Conservation (phyloP, 2,113 vertebrate genomes). For the Crotalus horridus region DNA sequence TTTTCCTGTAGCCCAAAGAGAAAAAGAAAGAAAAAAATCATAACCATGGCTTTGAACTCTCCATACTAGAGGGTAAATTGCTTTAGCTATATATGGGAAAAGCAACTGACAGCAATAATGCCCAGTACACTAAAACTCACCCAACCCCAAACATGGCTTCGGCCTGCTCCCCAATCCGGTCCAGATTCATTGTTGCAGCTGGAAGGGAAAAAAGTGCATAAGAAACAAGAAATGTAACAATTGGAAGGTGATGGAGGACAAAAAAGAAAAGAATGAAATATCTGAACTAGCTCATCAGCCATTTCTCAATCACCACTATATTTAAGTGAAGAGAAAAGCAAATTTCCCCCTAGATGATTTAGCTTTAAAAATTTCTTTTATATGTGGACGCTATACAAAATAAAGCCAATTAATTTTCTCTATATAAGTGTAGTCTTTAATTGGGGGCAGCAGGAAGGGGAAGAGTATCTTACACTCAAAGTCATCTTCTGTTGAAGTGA, state of each 20-base stretch:
- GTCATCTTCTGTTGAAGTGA: neutral
- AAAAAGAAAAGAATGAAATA: neutral
- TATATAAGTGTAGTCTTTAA: neutral
- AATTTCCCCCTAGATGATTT: neutral
- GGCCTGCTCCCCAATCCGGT: constrained; percentile 91
- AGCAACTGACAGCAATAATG: neutral
- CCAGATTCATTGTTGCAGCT: constrained; percentile 89
- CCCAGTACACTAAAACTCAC: constrained; percentile 65
- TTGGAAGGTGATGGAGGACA: neutral
- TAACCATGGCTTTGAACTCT: neutral
- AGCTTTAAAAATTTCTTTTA: neutral
- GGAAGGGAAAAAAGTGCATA: constrained; percentile 9
- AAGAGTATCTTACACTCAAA: neutral
- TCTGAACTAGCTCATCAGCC: neutral
- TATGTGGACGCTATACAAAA: neutral
- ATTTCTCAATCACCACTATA: neutral
- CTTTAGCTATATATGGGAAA: neutral
- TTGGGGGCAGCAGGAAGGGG: neutral
- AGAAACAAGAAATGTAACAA: constrained; percentile 1
- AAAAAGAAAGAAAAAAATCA: neutral
- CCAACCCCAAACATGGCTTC: constrained; percentile 97
- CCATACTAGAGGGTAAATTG: neutral
- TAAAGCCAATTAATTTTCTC: neutral
- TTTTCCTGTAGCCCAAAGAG: constrained; percentile 74
- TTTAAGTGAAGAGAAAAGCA: neutral